A percentile compares a stretch with the other conserved stretches of the same genome.
Evolutionary conservation across 64 coral and sea anemone species (phyloP).

Genomic region (Actinia tenebrosa): DNA sequence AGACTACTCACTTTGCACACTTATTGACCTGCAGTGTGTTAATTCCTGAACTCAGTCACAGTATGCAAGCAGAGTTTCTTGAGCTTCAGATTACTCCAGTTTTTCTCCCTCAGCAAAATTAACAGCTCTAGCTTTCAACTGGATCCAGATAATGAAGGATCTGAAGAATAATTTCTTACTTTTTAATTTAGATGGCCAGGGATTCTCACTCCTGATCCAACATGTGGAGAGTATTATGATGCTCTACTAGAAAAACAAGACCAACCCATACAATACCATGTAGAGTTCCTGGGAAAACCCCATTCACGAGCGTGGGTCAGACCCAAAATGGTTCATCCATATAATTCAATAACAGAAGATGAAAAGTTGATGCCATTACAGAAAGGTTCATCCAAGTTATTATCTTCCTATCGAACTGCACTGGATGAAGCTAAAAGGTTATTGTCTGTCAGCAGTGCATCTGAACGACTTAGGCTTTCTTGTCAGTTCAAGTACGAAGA

Average conservation of each 20-base stretch:
- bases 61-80: no score
- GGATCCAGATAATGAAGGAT: background rate
- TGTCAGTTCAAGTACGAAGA: conserved; percentile 46
- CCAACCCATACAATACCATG: conserved; percentile 79
- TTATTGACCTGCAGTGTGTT: no score
- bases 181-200: conserved; percentile 66
- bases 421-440: conserved; percentile 58
- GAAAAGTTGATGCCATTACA: conserved; percentile 55
- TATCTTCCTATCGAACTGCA: conserved; percentile 53
- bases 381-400: conserved; percentile 58
- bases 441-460: conserved; percentile 12
- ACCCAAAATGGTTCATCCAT: conserved; percentile 62
- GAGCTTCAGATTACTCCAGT: no score
- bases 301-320: conserved; percentile 77
- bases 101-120: no score
- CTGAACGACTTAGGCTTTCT: background rate
- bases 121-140: no score
- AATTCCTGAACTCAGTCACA: no score
- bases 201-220: conserved; percentile 76
- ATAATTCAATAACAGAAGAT: conserved; percentile 53
- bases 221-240: conserved; percentile 84
- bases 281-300: conserved; percentile 74
- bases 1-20: no score
- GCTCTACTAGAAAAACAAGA: conserved; percentile 72
- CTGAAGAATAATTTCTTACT: background rate